These are phyloP conservation scores for Equus quagga DNA, from an alignment of 2,113 vertebrate species.

Conservation along the genomic window DNA sequence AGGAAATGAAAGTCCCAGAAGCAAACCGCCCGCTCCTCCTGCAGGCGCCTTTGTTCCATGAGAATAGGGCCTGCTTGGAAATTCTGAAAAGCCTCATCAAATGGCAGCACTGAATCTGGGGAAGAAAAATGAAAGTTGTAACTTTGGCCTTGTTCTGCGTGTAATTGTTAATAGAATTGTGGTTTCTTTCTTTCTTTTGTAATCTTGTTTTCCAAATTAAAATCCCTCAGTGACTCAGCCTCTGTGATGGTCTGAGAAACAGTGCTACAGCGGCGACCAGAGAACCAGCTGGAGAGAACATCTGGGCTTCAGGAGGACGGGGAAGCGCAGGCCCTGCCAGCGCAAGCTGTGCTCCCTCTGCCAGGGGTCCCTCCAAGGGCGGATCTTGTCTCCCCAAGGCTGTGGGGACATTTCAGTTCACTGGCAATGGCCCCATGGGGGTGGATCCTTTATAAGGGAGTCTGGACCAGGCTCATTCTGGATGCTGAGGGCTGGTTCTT, in stretches of 20 bases:
- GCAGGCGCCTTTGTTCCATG: not conserved
- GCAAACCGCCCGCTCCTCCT: too few relatives aligned
- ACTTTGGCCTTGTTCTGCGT: slow-evolving; percentile 21
- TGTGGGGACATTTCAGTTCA: not conserved
- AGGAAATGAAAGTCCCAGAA: not conserved
- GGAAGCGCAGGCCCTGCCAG: not conserved
- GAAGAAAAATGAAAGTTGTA: slow-evolving; percentile 67
- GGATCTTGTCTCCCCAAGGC: not conserved
- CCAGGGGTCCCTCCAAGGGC: not conserved
- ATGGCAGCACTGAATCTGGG: not conserved
- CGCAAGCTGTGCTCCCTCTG: rapidly evolving
- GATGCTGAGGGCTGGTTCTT: too few relatives aligned
- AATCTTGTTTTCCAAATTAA: slow-evolving; percentile 77
- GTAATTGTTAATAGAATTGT: slow-evolving; percentile 69
- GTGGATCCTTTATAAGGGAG: not conserved
- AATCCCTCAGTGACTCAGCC: slow-evolving; percentile 67
- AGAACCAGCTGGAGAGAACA: not conserved
- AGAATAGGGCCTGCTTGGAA: not conserved
- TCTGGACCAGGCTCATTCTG: not conserved
- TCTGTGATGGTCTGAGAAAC: not conserved
- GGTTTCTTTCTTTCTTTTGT: slow-evolving; percentile 72
- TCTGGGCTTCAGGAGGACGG: not conserved
- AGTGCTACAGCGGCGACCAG: not conserved
- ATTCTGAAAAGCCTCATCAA: not conserved
- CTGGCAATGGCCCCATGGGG: rapidly evolving